A percentile compares a stretch with the other conserved stretches of the same genome.
Evolutionary conservation across 2,888 invertebrate genomes (phyloP).

Genomic region (Lasioglossum figueresi): DNA sequence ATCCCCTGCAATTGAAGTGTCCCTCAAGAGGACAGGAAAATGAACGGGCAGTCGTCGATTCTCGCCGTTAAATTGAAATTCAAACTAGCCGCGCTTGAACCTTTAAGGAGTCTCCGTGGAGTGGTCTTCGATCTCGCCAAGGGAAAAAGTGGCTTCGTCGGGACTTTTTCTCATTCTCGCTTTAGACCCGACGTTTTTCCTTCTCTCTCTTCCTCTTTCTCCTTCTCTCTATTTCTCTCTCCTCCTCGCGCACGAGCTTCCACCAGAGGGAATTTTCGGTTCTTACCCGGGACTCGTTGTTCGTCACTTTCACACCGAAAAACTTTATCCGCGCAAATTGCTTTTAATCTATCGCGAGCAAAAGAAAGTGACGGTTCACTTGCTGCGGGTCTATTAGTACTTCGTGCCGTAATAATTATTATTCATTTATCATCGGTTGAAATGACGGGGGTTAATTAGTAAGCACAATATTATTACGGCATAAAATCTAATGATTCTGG

Average conservation of each 20-base stretch:
- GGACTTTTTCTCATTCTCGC: not conserved
- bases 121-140: conserved; percentile 36
- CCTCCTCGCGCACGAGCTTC: no score
- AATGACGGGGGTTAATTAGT: no score
- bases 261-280: not conserved
- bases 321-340: not conserved
- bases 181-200: not conserved
- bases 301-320: not conserved
- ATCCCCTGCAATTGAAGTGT: conserved; percentile 46
- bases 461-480: no score
- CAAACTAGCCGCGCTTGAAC: conserved; percentile 51
- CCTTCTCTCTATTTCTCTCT: no score
- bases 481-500: no score
- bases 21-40: conserved; percentile 39
- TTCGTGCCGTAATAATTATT: not conserved
- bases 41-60: conserved; percentile 40
- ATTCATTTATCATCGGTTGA: no score
- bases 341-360: not conserved
- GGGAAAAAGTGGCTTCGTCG: conserved; percentile 3
- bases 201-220: not conserved
- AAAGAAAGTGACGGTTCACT: not conserved
- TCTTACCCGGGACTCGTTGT: not conserved
- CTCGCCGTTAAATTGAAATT: conserved; percentile 52
- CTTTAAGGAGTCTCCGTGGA: conserved; percentile 25
- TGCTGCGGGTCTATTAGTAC: not conserved